Conservation (phyloP, 2,888 invertebrate genomes). For the Drosophila peninsularis region DNA sequence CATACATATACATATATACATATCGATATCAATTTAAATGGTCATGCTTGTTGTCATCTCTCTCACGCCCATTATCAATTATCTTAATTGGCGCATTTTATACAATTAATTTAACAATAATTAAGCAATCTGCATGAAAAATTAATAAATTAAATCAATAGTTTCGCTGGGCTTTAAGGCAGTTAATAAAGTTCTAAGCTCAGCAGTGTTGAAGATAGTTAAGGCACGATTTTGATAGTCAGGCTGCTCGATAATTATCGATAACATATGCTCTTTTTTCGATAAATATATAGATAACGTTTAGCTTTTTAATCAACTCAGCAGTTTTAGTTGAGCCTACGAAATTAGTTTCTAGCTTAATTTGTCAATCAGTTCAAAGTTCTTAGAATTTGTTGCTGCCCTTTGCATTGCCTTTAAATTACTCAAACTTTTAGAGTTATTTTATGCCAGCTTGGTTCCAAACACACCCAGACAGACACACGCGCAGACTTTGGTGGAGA, state of each 20-base stretch:
- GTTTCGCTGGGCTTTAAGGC: background rate
- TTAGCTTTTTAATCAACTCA: background rate
- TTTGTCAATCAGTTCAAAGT: background rate
- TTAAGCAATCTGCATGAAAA: constrained; percentile 4
- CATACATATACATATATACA: background rate
- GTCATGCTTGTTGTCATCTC: constrained; percentile 9
- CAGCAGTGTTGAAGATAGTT: background rate
- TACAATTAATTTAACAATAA: constrained; percentile 9
- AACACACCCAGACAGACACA: background rate
- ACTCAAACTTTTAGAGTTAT: background rate
- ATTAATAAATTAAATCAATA: constrained; percentile 4
- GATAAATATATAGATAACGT: too few relatives aligned
- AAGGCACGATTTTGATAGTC: background rate
- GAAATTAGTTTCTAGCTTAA: background rate
- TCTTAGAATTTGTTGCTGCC: background rate
- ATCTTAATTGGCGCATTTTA: constrained; percentile 35
- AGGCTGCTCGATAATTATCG: background rate
- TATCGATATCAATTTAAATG: constrained; percentile 16
- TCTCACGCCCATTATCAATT: constrained; percentile 30
- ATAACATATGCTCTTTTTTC: too few relatives aligned
- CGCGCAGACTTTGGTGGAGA: background rate
- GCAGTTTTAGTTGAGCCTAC: background rate
- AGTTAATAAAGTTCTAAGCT: background rate
- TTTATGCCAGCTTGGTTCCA: background rate
- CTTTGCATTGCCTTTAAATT: background rate